A percentile compares a stretch with the other conserved stretches of the same genome.
Evolutionary conservation across 2,797 vertebrate species (phyloP).

Genomic region (Falco biarmicus): DNA sequence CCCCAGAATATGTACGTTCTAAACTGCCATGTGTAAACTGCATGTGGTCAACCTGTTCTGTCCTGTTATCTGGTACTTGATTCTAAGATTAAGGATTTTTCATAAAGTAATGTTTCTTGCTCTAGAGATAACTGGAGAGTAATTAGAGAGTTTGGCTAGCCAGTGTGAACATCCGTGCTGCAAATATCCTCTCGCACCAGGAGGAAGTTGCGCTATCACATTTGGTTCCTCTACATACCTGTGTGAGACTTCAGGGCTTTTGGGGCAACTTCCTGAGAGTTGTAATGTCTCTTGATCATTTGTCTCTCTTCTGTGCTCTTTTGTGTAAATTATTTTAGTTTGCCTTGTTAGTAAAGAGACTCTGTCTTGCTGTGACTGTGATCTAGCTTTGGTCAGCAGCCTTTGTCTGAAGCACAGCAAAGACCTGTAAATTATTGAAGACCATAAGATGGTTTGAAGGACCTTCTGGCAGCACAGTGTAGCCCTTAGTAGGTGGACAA

Average conservation of each 20-base stretch:
- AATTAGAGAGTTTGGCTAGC: not conserved
- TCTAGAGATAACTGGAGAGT: not conserved
- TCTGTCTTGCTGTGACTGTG: not conserved
- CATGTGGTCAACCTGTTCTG: not conserved
- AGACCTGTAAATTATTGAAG: not conserved
- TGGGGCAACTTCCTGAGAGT: not conserved
- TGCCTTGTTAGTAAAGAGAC: not conserved
- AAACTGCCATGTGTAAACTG: not conserved
- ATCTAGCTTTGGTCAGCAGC: not conserved
- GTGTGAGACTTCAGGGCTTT: not conserved
- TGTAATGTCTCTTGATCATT: not conserved
- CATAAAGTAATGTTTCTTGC: not conserved
- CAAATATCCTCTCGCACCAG: rapidly evolving
- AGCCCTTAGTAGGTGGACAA: not conserved
- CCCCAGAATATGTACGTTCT: not conserved
- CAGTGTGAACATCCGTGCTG: not conserved
- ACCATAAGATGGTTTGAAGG: not conserved
- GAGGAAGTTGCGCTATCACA: not conserved
- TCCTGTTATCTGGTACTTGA: not conserved
- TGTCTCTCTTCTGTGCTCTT: not conserved
- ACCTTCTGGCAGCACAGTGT: not conserved
- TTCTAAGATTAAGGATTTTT: not conserved
- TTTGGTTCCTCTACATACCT: not conserved
- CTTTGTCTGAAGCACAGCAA: not conserved
- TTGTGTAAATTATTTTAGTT: not conserved